These are phyloP conservation scores for Nymphalis c-album DNA, from an alignment of 2,888 invertebrate genomes.

Conservation along the genomic window DNA sequence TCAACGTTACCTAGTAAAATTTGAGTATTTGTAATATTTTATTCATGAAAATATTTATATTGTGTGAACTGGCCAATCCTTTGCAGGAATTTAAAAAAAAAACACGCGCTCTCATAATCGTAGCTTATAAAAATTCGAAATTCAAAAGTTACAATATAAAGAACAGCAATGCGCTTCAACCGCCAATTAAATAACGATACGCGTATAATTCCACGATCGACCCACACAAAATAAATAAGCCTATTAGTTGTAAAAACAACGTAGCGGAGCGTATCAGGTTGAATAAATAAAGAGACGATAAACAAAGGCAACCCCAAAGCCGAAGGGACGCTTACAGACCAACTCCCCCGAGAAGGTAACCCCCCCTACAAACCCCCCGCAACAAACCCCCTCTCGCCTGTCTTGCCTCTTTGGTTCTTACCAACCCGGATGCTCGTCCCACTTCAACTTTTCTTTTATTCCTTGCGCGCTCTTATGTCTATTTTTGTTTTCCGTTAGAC, in stretches of 20 bases:
- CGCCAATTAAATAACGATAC: slow-evolving; percentile 16
- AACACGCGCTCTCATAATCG: neutral
- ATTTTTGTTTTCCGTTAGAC: slow-evolving; percentile 80
- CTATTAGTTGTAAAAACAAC: slow-evolving; percentile 42
- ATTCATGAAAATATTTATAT: no score
- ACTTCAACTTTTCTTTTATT: slow-evolving; percentile 78
- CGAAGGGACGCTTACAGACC: slow-evolving; percentile 49
- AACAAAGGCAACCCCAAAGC: slow-evolving; percentile 67
- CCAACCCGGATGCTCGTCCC: slow-evolving; percentile 72
- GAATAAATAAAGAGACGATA: slow-evolving; percentile 70
- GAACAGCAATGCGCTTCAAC: neutral
- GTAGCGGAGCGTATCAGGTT: slow-evolving; percentile 50
- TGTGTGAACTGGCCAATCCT: no score
- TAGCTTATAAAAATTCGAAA: neutral
- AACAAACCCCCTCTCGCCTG: slow-evolving; percentile 20
- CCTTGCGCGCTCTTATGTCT: slow-evolving; percentile 75
- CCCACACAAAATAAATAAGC: slow-evolving; percentile 40
- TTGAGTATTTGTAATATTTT: no score
- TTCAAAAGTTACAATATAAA: slow-evolving; percentile 7
- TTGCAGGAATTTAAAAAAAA: neutral
- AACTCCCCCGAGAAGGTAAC: slow-evolving; percentile 49
- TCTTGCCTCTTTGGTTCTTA: slow-evolving; percentile 48
- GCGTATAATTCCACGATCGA: slow-evolving; percentile 17
- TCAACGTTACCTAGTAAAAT: no score
- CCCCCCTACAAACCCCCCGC: neutral